Conservation (phyloP, 1,140 invertebrate species). For the Neodiprion pinetum region DNA sequence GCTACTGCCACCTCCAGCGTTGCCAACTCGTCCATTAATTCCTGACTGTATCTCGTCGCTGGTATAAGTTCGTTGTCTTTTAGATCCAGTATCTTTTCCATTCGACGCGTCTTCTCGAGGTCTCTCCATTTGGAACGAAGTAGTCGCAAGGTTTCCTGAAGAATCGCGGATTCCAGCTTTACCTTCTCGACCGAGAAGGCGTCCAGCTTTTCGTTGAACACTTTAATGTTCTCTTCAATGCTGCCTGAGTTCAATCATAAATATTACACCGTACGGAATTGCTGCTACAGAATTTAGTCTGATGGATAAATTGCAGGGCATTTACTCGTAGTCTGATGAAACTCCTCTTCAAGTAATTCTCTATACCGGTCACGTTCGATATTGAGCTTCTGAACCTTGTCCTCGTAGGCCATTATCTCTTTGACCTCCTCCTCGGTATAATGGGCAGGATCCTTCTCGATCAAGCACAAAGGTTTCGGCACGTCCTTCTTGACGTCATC, state of each 20-base stretch:
- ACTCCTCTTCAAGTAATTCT: conserved; percentile 65
- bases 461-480: conserved; percentile 69
- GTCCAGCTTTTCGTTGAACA: conserved; percentile 67
- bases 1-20: conserved; percentile 31
- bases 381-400: conserved; percentile 62
- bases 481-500: conserved; percentile 75
- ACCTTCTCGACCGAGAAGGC: conserved; percentile 65
- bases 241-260: conserved; percentile 38
- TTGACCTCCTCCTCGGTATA: conserved; percentile 68
- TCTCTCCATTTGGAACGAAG: conserved; percentile 15
- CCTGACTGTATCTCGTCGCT: conserved; percentile 19
- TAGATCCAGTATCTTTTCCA: conserved; percentile 21
- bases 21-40: conserved; percentile 17
- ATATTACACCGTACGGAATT: not conserved
- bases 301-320: too few species aligned
- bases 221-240: conserved; percentile 61
- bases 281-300: too few species aligned
- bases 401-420: conserved; percentile 65
- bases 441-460: conserved; percentile 64
- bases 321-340: conserved; percentile 59
- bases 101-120: conserved; percentile 2
- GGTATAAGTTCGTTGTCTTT: conserved; percentile 23
- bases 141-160: conserved; percentile 61
- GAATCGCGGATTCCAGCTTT: conserved; percentile 66
- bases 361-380: conserved; percentile 68